Conservation (phyloP, 2,113 vertebrate genomes). For the Myrmecobius fasciatus region DNA sequence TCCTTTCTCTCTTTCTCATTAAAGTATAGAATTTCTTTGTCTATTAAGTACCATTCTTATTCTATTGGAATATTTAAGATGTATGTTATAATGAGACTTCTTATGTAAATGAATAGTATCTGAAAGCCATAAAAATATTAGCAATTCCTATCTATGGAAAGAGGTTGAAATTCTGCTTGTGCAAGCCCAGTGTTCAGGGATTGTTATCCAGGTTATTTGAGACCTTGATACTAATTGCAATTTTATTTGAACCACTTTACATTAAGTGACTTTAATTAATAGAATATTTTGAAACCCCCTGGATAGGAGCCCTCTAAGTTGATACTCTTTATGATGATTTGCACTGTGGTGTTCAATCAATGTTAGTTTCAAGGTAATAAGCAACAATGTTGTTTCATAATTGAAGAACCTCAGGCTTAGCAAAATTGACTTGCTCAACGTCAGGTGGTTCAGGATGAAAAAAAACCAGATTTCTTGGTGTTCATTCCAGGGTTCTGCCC, state of each 20-base stretch:
- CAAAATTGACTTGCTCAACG: not conserved
- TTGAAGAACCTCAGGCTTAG: slow-evolving; percentile 1
- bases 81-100: slow-evolving; percentile 21
- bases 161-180: not conserved
- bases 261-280: slow-evolving; percentile 36
- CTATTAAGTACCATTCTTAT: slow-evolving; percentile 37
- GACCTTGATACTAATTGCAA: slow-evolving; percentile 21
- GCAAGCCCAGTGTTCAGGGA: not conserved
- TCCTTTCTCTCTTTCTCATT: slow-evolving; percentile 10
- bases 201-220: not conserved
- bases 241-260: not conserved
- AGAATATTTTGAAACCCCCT: not conserved
- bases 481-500: not conserved
- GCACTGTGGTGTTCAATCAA: not conserved
- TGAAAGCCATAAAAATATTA: slow-evolving; percentile 23
- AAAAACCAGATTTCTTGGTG: not conserved
- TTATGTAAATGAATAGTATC: not conserved
- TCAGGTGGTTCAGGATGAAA: not conserved
- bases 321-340: slow-evolving; percentile 3
- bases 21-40: not conserved
- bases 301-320: not conserved
- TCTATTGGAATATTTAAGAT: not conserved
- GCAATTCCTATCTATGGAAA: not conserved
- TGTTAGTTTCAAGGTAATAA: slow-evolving; percentile 18
- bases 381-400: slow-evolving; percentile 1